Evolutionary conservation across 2,888 invertebrate species (phyloP).

Genomic region (Dioctria linearis): DNA sequence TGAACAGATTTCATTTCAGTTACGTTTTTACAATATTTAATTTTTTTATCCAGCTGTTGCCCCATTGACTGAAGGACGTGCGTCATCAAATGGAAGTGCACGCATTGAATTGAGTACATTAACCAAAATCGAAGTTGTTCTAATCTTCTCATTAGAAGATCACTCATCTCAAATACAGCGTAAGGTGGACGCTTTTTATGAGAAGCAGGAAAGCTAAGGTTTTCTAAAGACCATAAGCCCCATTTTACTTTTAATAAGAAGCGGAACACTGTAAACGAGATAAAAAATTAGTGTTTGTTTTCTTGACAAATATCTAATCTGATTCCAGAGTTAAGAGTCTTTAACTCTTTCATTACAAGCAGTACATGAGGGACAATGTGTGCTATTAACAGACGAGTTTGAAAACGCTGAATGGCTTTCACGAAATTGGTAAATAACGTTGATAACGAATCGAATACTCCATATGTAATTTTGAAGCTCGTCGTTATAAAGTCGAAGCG

Average conservation of each 20-base stretch:
- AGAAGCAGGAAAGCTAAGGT: constrained; percentile 68
- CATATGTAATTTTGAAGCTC: too few species aligned
- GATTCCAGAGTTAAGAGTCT: too few species aligned
- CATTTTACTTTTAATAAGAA: constrained; percentile 74
- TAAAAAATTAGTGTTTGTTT: not conserved
- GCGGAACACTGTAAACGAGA: constrained; percentile 68
- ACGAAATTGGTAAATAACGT: too few species aligned
- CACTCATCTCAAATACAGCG: constrained; percentile 64
- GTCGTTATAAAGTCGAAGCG: too few species aligned
- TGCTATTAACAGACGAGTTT: too few species aligned
- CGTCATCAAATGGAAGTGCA: constrained; percentile 73
- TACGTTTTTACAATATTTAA: constrained; percentile 64
- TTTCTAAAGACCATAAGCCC: constrained; percentile 73
- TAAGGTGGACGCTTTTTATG: constrained; percentile 62
- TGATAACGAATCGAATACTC: too few species aligned
- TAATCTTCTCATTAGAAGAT: constrained; percentile 70
- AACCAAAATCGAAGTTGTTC: constrained; percentile 74
- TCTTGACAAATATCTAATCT: not conserved
- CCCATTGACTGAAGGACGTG: constrained; percentile 70
- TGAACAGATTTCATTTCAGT: constrained; percentile 67
- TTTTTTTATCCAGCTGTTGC: constrained; percentile 65
- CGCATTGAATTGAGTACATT: constrained; percentile 72
- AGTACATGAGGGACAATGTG: too few species aligned
- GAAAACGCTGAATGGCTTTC: too few species aligned
- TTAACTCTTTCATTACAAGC: too few species aligned